Evolutionary conservation across 2,888 invertebrate species (phyloP), one percentile per base, ranked within the genome.

Genomic region (Ophion ellenae): DNA sequence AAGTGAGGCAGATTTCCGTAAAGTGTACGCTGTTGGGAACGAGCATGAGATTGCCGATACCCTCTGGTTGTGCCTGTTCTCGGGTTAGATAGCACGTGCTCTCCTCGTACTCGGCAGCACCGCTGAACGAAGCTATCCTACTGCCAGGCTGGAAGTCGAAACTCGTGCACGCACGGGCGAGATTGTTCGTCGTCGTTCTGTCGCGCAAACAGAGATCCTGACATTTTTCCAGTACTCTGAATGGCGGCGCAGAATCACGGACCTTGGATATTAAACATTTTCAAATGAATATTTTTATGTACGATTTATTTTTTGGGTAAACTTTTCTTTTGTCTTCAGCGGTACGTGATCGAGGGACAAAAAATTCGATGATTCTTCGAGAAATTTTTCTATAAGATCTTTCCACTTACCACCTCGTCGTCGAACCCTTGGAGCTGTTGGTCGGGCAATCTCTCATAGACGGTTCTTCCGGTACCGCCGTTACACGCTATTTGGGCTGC

Each of bases 91-190:
- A 98, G 92, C 98, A 98, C 20, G 97, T 97, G 14, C 98, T 98
- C 92, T 98, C 98, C 91, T 98, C 98, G 92, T 97, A 98, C 91
- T 98, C 98, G 0, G 97, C 96, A 87, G 96, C 96, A 0, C 95
- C 95, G 88, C 97, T 97, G 90, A 97, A 98, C 0, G 97, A 97
- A 53, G 97, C 97, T 88, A 97, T 97, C 61, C 98, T 95, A 88
- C 97, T 97, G 81, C 98, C 98, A 0, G 98, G 98, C 94, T 98
- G 97, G 92, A 98, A 98, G 94, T 98, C 98, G 89, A 98, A 98
- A 67, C 98, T 98, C 86, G 97, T 96, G 93, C 98, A 98, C 1
- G 97, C 96, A 88, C 98, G 95, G 28, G 98, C 97, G 70, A 98
- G 95, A 93, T 98, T 97, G 93, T 97, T 97, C 11, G 96, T 96